Conservation (phyloP, 2,113 vertebrate species). For the Chamaetylas fuelleborni region DNA sequence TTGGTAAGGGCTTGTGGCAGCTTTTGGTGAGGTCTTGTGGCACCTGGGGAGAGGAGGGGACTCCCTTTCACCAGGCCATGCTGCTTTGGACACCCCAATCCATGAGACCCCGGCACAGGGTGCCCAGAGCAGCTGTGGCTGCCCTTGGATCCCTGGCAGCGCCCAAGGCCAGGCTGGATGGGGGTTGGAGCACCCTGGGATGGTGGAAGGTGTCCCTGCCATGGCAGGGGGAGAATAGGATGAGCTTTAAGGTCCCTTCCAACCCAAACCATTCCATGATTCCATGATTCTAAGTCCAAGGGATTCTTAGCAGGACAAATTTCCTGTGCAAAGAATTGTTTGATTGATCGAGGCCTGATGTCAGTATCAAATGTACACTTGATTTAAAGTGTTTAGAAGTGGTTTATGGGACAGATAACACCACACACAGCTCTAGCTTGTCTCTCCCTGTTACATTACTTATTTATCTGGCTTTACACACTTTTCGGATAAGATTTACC, state of each 20-base stretch:
- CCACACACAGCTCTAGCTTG: background rate
- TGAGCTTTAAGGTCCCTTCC: background rate
- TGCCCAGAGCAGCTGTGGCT: background rate
- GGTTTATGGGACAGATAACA: background rate
- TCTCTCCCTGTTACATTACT: background rate
- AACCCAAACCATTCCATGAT: background rate
- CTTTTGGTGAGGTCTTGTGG: slow-evolving; percentile 35
- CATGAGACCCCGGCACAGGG: background rate
- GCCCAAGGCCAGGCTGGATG: accelerated
- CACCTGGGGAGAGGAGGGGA: background rate
- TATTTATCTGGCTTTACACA: background rate
- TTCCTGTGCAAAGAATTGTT: background rate
- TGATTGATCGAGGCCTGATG: background rate
- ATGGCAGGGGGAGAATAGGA: background rate
- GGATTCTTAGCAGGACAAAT: background rate
- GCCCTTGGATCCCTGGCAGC: background rate
- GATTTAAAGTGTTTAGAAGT: background rate
- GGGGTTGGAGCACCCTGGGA: background rate
- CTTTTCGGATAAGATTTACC: background rate
- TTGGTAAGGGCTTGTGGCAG: slow-evolving; percentile 46
- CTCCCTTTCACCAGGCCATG: background rate
- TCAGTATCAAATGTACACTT: background rate
- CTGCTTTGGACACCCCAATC: background rate
- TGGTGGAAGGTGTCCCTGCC: background rate
- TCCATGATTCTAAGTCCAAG: background rate